Percentiles rank a stretch among this genome's conserved stretches.
phyloP scores from a whole-genome alignment of 30 jellyfish, hydroid and myxozoan genomes.

The Cassiopea xamachana region DNA sequence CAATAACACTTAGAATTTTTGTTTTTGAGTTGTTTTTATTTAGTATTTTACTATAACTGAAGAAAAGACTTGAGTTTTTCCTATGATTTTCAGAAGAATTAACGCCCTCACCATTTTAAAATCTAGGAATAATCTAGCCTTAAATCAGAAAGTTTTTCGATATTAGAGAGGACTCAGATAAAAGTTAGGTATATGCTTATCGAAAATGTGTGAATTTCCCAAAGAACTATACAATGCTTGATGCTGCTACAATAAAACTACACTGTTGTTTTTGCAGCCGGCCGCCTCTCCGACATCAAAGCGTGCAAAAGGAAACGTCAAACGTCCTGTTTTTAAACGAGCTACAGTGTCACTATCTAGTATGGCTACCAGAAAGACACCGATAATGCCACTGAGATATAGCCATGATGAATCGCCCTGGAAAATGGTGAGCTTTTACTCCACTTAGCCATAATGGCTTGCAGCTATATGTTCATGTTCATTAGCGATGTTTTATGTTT shows the following conservation, averaged over 20 bases:
- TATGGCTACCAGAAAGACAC: constrained; percentile 57
- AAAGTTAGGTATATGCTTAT: too few relatives aligned
- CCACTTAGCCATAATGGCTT: neutral
- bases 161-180: too few relatives aligned
- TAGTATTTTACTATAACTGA: too few relatives aligned
- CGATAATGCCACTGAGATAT: constrained; percentile 41
- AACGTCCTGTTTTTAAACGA: constrained; percentile 39
- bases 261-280: constrained; percentile 19
- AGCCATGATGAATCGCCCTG: constrained; percentile 23
- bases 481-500: too few relatives aligned
- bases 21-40: too few relatives aligned
- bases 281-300: constrained; percentile 21
- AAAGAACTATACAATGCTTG: neutral
- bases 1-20: too few relatives aligned
- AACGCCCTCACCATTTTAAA: too few relatives aligned
- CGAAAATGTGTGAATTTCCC: neutral
- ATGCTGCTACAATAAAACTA: neutral
- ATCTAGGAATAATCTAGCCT: too few relatives aligned
- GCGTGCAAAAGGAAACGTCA: constrained; percentile 39
- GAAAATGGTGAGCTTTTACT: constrained; percentile 7
- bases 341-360: constrained; percentile 49
- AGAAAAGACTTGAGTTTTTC: too few relatives aligned
- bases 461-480: too few relatives aligned
- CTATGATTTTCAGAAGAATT: too few relatives aligned
- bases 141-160: too few relatives aligned